Percentiles rank a stretch among this genome's conserved stretches.
These are phyloP conservation scores for Sinocyclocheilus maitianheensis DNA, from an alignment of 2,113 vertebrate species.

Conservation along the genomic window DNA sequence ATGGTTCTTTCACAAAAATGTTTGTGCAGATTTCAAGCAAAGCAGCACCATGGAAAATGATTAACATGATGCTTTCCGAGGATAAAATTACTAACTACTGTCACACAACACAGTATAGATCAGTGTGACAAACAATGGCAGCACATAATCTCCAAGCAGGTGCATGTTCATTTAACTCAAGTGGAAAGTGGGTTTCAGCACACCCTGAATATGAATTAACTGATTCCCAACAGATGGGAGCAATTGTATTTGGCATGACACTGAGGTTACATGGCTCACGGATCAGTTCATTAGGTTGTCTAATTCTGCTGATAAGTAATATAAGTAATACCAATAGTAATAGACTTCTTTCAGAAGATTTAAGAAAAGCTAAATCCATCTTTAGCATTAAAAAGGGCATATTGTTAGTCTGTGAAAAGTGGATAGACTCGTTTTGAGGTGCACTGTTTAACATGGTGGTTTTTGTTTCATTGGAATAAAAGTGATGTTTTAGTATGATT, in stretches of 20 bases:
- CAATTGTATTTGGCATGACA: conserved; percentile 12
- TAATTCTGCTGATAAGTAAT: conserved; percentile 27
- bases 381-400: conserved; percentile 4
- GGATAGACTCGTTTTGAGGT: conserved; percentile 27
- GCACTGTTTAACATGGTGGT: conserved; percentile 28
- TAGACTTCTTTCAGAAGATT: background rate
- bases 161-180: conserved; percentile 5
- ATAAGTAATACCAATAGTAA: background rate
- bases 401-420: conserved; percentile 28
- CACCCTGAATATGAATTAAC: conserved; percentile 38
- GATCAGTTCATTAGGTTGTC: conserved; percentile 5
- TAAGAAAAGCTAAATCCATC: background rate
- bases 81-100: conserved; percentile 42
- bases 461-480: conserved; percentile 51
- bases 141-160: conserved; percentile 3
- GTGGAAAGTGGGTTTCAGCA: conserved; percentile 38
- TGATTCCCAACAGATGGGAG: conserved; percentile 18
- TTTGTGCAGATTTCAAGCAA: conserved; percentile 35
- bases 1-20: conserved; percentile 15
- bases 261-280: conserved; percentile 1
- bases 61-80: conserved; percentile 26
- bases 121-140: conserved; percentile 30
- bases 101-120: conserved; percentile 9
- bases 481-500: conserved; percentile 37
- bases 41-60: conserved; percentile 26